Evolutionary conservation across 2,888 invertebrate species (phyloP), one percentile per base, ranked within the genome.

Genomic region (Conchocele bisecta): DNA sequence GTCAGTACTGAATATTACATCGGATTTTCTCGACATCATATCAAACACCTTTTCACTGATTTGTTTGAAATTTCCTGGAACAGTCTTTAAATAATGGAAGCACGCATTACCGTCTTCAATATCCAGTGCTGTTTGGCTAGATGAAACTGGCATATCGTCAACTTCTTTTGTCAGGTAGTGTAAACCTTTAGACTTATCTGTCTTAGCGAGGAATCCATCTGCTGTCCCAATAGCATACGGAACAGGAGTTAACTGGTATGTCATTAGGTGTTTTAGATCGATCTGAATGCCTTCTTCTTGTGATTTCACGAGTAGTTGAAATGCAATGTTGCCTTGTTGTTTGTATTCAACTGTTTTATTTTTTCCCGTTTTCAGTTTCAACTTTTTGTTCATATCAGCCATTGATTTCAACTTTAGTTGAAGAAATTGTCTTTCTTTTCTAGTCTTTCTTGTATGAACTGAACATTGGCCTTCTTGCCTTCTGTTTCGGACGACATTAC

Each of bases 171-270:
- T 29, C 5, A 69, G 11, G 29, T 56, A 50, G 3, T 63, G 29
- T 17, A 63, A 51, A 17, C 44, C 51, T 31, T 66, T 66, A 13
- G 59, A 58, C 51, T 66, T 59, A 35, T 66, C 63, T 29, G 37
- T 70, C 39, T 65, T 65, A 7, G 42, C 44, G 4, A 73, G 37
- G 26, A 48, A 68, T 11, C 63, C 67, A 58, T 73, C 67, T 39
- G 59, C 60, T 29, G 51, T 54, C 11, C 37, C 59, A 37, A 75
- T 33, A 29, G 48, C 70, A 69, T 59, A 57, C 13, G 69, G 73
- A 5, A 76, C 69, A 31, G 56, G 66, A 13, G 69, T 75, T 5
- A 76, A 50, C 15, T 57, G 69, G 24, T 76, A 75, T 5, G 31
- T 58, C 75, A 74, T 56, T 2, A 56, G 41, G 7, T 41, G 39